phyloP scores from a whole-genome alignment of 2,113 vertebrate genomes.

The Corythaixoides concolor region DNA sequence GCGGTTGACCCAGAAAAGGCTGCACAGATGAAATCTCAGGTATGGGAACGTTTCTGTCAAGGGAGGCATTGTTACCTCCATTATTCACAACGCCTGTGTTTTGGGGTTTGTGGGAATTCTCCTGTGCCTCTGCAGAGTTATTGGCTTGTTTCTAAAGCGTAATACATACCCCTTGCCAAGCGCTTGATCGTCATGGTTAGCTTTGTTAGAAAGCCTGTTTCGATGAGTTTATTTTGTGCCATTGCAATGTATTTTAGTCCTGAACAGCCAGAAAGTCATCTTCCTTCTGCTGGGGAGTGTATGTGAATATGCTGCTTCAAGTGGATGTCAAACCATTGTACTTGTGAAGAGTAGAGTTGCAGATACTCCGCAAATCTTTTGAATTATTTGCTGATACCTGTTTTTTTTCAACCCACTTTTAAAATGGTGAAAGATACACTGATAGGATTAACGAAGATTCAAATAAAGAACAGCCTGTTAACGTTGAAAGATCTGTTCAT shows the following conservation, averaged over 20 bases:
- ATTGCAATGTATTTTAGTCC: neutral
- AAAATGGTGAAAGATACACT: neutral
- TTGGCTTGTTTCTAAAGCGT: neutral
- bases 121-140: neutral
- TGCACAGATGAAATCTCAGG: slow-evolving; percentile 98
- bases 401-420: neutral
- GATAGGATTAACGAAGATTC: neutral
- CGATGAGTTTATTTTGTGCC: neutral
- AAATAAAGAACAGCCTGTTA: neutral
- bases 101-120: neutral
- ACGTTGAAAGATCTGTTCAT: neutral
- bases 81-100: neutral
- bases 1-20: slow-evolving; percentile 97
- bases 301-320: neutral
- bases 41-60: neutral
- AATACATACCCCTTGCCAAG: neutral
- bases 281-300: neutral
- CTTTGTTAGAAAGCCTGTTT: neutral
- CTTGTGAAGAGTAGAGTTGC: neutral
- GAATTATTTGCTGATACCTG: neutral
- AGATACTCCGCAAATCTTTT: neutral
- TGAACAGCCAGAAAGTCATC: neutral
- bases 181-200: neutral
- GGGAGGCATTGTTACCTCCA: neutral
- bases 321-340: neutral